These are phyloP conservation scores for Tetropium fuscum DNA, from an alignment of 2,888 invertebrate species.

Conservation along the genomic window DNA sequence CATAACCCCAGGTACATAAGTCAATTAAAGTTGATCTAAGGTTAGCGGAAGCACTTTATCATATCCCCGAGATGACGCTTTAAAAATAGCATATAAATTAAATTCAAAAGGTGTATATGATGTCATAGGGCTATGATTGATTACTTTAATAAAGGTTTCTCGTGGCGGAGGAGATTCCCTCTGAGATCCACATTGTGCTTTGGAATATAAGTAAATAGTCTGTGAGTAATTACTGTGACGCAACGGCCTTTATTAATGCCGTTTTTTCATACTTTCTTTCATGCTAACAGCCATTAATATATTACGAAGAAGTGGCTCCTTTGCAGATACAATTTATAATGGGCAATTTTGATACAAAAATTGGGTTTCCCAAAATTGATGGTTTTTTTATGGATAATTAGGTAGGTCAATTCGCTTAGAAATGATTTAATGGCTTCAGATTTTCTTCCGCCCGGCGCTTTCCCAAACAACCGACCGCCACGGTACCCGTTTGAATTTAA, in stretches of 20 bases:
- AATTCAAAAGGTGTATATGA: conserved; percentile 16
- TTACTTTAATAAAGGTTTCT: neutral
- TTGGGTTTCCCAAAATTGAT: too few relatives aligned
- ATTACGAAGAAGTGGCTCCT: neutral
- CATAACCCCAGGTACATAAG: too few relatives aligned
- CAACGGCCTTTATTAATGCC: neutral
- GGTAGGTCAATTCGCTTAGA: too few relatives aligned
- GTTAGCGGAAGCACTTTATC: conserved; percentile 13
- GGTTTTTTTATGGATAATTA: too few relatives aligned
- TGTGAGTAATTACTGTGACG: conserved; percentile 16
- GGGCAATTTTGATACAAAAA: too few relatives aligned
- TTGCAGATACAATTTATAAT: too few relatives aligned
- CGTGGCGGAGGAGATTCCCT: neutral
- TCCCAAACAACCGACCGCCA: too few relatives aligned
- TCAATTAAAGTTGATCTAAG: conserved; percentile 9
- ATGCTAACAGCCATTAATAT: neutral
- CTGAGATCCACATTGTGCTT: too few relatives aligned
- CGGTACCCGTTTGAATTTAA: too few relatives aligned
- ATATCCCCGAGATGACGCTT: conserved; percentile 4
- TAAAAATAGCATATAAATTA: conserved; percentile 14
- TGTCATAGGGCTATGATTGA: conserved; percentile 5
- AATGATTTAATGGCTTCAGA: too few relatives aligned
- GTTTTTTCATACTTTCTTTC: neutral
- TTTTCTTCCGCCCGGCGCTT: too few relatives aligned
- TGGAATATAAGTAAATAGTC: conserved; percentile 5